These are phyloP conservation scores for Phycodurus eques DNA, from an alignment of 2,113 vertebrate species.

Conservation along the genomic window DNA sequence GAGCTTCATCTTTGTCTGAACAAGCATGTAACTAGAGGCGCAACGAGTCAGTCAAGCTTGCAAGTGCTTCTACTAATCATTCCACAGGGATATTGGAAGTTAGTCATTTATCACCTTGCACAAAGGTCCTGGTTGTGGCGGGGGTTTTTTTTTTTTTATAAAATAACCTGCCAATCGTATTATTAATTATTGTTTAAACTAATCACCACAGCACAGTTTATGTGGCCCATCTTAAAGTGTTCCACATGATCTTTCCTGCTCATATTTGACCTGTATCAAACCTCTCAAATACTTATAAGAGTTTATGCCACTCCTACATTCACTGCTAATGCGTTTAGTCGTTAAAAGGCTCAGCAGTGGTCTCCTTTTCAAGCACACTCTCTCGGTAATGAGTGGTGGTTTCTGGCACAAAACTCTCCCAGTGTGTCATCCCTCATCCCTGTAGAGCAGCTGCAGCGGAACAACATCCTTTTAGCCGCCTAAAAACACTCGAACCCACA, in stretches of 20 bases:
- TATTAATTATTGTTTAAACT: not conserved
- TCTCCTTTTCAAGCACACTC: slow-evolving; percentile 31
- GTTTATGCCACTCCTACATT: slow-evolving; percentile 12
- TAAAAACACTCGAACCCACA: slow-evolving; percentile 10
- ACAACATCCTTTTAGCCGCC: slow-evolving; percentile 15
- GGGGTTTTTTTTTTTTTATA: not conserved
- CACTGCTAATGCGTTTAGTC: slow-evolving; percentile 28
- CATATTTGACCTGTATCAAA: slow-evolving; percentile 4
- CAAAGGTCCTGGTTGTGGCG: not conserved
- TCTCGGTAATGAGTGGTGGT: slow-evolving; percentile 29
- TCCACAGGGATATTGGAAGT: slow-evolving; percentile 3
- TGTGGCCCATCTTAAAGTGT: not conserved
- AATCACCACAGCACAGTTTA: not conserved
- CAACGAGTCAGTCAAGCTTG: not conserved
- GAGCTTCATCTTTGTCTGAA: not conserved
- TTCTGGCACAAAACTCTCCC: slow-evolving; percentile 37
- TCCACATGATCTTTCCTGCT: not conserved
- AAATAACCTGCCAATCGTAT: not conserved
- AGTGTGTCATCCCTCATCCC: slow-evolving; percentile 24
- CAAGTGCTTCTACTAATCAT: not conserved
- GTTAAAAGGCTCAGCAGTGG: slow-evolving; percentile 41
- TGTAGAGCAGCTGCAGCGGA: slow-evolving; percentile 21
- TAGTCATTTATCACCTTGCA: slow-evolving; percentile 13
- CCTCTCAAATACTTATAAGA: slow-evolving; percentile 29
- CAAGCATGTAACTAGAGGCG: not conserved